Conservation (phyloP, 2,797 vertebrate species). For the Alectoris magna region DNA sequence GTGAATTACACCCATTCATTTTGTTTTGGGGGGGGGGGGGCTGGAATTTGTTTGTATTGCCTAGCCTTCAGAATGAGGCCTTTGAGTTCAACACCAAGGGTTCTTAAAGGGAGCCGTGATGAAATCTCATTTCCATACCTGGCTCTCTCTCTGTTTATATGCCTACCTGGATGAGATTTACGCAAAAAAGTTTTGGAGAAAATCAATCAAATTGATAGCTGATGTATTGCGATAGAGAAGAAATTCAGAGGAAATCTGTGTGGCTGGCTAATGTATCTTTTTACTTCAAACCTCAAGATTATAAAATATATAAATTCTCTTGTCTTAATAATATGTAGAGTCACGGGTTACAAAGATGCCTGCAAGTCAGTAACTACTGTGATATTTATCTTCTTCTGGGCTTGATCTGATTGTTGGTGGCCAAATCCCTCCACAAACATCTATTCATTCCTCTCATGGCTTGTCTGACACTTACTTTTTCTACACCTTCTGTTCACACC, state of each 20-base stretch:
- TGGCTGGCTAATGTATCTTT: background rate
- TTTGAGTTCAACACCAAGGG: background rate
- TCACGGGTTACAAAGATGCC: background rate
- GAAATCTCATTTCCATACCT: slow-evolving; percentile 55
- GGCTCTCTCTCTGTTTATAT: background rate
- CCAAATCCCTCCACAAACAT: background rate
- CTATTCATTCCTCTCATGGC: background rate
- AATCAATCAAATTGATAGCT: slow-evolving; percentile 14
- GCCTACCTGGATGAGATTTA: background rate
- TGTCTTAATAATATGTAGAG: background rate
- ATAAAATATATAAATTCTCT: background rate
- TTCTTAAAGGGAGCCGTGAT: slow-evolving; percentile 41
- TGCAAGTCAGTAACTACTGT: background rate
- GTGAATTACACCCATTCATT: slow-evolving; percentile 37
- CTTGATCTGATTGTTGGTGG: background rate
- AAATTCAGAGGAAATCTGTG: background rate
- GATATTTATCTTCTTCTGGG: background rate
- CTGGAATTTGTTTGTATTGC: background rate
- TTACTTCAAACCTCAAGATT: background rate
- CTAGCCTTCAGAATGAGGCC: slow-evolving; percentile 28
- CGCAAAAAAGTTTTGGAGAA: background rate
- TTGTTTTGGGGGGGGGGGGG: background rate
- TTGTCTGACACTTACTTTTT: background rate
- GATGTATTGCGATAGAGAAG: background rate
- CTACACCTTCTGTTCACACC: background rate